Conservation (phyloP, 2,888 invertebrate genomes). For the Scotopteryx bipunctaria region DNA sequence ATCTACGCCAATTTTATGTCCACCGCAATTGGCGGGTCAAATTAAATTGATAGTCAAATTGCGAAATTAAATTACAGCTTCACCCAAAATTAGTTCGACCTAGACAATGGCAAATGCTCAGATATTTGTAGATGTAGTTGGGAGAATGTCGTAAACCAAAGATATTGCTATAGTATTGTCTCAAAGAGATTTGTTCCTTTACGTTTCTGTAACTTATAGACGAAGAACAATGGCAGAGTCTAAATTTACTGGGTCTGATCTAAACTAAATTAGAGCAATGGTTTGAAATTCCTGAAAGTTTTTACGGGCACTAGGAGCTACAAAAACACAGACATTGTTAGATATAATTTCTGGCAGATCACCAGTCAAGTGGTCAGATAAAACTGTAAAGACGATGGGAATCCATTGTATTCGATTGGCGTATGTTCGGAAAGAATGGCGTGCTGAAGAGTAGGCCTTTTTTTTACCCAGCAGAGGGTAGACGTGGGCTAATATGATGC, state of each 20-base stretch:
- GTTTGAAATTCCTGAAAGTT: not conserved
- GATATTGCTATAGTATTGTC: slow-evolving; percentile 77
- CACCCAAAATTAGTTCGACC: slow-evolving; percentile 77
- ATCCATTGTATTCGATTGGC: too few species aligned
- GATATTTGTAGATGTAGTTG: slow-evolving; percentile 75
- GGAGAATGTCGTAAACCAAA: slow-evolving; percentile 71
- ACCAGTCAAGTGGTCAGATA: too few species aligned
- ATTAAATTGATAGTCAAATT: slow-evolving; percentile 46
- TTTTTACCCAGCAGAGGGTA: too few species aligned
- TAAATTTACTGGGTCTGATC: slow-evolving; percentile 2
- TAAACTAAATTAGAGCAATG: not conserved
- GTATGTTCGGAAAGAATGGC: too few species aligned
- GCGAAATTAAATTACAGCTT: slow-evolving; percentile 72
- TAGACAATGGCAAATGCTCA: slow-evolving; percentile 74
- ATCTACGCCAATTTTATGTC: slow-evolving; percentile 18
- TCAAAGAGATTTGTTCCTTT: slow-evolving; percentile 77
- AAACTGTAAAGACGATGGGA: too few species aligned
- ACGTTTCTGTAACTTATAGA: slow-evolving; percentile 56
- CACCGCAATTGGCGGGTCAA: slow-evolving; percentile 32
- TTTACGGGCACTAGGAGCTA: not conserved
- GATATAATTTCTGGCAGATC: too few species aligned
- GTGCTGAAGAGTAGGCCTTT: too few species aligned
- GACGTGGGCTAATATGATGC: too few species aligned
- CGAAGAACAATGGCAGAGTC: slow-evolving; percentile 40
- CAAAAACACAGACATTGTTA: too few species aligned